Conservation (phyloP, 2,888 invertebrate species). For the Sialis fuliginosa region DNA sequence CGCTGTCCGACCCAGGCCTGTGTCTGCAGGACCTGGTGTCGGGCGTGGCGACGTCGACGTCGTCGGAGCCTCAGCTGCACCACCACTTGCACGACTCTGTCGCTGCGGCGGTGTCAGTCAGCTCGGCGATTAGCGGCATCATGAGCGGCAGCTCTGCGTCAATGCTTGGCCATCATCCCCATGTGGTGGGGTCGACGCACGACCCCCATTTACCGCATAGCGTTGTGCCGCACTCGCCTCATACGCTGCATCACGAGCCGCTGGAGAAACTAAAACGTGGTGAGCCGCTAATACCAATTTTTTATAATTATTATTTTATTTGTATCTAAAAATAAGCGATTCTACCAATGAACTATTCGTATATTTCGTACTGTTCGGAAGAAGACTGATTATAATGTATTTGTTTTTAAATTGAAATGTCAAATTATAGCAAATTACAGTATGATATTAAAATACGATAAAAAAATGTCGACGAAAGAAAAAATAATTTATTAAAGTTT, state of each 20-base stretch:
- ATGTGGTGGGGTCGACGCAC: conserved; percentile 28
- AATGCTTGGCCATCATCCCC: conserved; percentile 31
- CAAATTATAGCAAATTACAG: too few relatives aligned
- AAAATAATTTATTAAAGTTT: too few relatives aligned
- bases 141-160: conserved; percentile 31
- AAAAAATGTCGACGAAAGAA: too few relatives aligned
- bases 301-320: too few relatives aligned
- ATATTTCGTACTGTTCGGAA: not conserved
- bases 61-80: conserved; percentile 31
- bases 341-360: not conserved
- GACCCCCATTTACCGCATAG: conserved; percentile 35
- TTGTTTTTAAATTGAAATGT: too few relatives aligned
- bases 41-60: conserved; percentile 31
- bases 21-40: conserved; percentile 58
- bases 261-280: conserved; percentile 63
- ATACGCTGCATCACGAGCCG: conserved; percentile 44
- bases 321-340: not conserved
- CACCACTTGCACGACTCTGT: conserved; percentile 35
- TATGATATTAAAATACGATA: too few relatives aligned
- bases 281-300: conserved; percentile 28
- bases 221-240: conserved; percentile 37
- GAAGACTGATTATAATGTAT: too few relatives aligned
- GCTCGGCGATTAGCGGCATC: conserved; percentile 34
- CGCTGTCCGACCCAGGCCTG: conserved; percentile 48
- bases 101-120: conserved; percentile 33